A percentile compares a stretch with the other conserved stretches of the same genome.
phyloP scores from a whole-genome alignment of 2,113 vertebrate species.

The Chunga burmeisteri region DNA sequence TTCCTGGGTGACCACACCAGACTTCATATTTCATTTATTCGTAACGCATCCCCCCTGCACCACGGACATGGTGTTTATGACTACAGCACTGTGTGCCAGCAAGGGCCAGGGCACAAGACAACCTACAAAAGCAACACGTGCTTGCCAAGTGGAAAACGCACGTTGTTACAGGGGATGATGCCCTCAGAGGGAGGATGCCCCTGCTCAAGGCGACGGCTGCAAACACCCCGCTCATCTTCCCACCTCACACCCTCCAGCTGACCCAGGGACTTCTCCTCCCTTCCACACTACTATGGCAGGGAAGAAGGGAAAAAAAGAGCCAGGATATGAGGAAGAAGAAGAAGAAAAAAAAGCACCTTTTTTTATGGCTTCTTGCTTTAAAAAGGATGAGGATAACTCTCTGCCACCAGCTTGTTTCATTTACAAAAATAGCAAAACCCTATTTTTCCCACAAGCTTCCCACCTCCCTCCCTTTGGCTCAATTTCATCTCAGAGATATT shows the following conservation, averaged over 20 bases:
- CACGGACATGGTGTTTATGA: background rate
- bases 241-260: background rate
- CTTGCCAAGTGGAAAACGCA: background rate
- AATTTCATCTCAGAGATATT: background rate
- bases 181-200: background rate
- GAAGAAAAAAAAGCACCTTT: background rate
- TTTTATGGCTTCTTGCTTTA: background rate
- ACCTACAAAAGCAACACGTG: rapidly evolving
- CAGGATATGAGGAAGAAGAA: rapidly evolving
- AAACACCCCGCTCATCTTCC: background rate
- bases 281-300: rapidly evolving
- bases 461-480: background rate
- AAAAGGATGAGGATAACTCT: background rate
- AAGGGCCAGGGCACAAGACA: background rate
- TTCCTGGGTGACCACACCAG: background rate
- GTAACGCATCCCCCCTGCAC: background rate
- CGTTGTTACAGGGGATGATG: background rate
- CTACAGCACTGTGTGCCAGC: background rate
- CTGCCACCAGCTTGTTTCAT: background rate
- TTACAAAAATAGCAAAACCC: background rate
- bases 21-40: background rate
- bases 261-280: background rate
- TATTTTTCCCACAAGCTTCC: background rate
- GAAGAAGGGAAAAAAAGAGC: background rate
- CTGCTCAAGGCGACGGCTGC: background rate